Conservation (phyloP, 2,888 invertebrate species). For the Ectemnius continuus region DNA sequence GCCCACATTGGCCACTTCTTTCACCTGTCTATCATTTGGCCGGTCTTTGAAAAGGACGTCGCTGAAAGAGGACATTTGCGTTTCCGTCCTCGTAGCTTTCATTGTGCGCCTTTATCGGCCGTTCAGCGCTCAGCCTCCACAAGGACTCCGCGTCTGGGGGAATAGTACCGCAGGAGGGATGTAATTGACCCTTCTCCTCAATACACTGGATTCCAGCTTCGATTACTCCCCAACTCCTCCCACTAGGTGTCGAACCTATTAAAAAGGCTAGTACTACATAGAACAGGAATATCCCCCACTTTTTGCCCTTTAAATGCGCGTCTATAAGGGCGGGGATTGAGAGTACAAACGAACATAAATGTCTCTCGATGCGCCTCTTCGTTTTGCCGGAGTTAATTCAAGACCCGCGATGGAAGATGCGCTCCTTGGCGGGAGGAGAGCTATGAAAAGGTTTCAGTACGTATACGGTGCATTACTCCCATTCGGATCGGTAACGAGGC, state of each 20-base stretch:
- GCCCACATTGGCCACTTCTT: constrained; percentile 78
- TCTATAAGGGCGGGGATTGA: too few species aligned
- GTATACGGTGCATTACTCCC: constrained; percentile 56
- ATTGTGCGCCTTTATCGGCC: constrained; percentile 64
- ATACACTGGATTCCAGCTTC: constrained; percentile 6
- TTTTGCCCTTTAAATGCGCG: neutral
- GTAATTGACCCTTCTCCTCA: constrained; percentile 51
- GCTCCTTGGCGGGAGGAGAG: constrained; percentile 16
- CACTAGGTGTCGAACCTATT: too few species aligned
- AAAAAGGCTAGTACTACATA: neutral
- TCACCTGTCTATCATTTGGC: constrained; percentile 76
- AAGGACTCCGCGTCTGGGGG: constrained; percentile 47
- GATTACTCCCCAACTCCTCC: too few species aligned
- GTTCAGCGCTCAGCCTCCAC: constrained; percentile 51
- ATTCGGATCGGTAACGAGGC: constrained; percentile 67
- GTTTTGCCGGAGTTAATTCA: constrained; percentile 47
- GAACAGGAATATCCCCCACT: constrained; percentile 10
- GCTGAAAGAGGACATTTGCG: constrained; percentile 69
- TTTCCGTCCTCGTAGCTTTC: constrained; percentile 59
- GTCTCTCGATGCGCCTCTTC: neutral
- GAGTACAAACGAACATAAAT: too few species aligned
- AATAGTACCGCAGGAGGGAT: constrained; percentile 46
- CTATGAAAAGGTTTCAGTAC: constrained; percentile 59
- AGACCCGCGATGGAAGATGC: constrained; percentile 36
- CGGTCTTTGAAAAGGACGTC: constrained; percentile 67